Evolutionary conservation across 2,888 invertebrate species (phyloP), one percentile per base, ranked within the genome.

Genomic region (Caenorhabditis plicata): DNA sequence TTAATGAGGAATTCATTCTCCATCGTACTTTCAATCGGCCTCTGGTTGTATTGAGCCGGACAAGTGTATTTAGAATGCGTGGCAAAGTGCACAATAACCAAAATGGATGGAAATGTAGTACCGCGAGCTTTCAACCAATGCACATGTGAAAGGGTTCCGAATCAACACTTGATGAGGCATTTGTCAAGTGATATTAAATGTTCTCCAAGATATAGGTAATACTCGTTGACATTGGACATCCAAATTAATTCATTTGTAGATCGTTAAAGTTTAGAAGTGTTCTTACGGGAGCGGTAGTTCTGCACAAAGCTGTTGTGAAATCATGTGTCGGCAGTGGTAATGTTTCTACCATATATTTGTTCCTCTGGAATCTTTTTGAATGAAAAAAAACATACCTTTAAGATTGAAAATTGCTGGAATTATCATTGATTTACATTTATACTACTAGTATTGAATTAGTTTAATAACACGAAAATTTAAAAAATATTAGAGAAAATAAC

Each of bases 201-300:
- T 25, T 20, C 19, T 2, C 44, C 61, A 5, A 33, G 39, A 29
- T 61, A 54, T 13, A 47, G 60, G 53, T 48, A 15, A n/a, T n/a
- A 8, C 20, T 17, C 15, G 9, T 13, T 15, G 8, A 11, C 15
- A 8, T 36, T 36, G 9, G 7, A 8, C n/a, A 11, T 36, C 36
- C 36, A 40, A 13, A 20, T 27, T 11, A 23, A 15, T 7, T 41
- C 13, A 29, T 36, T 39, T 41, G 17, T 33, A 66, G 66, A 45
- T 67, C 67, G 2, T 44, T 68, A 9, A 68, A 68, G 26, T 68
- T 68, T 17, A 51, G 68, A 8, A 42, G 62, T 26, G 20, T 22
- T 32, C 38, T 43, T n/a, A 47, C 64, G 8, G 68, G 68, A 17
- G 39, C 32, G 13, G 53, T 68, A 7, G 52, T 64, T 17, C 32